A percentile compares a stretch with the other conserved stretches of the same genome.
phyloP scores from a whole-genome alignment of 2,797 vertebrate genomes.

The Pseudochromis fuscus region DNA sequence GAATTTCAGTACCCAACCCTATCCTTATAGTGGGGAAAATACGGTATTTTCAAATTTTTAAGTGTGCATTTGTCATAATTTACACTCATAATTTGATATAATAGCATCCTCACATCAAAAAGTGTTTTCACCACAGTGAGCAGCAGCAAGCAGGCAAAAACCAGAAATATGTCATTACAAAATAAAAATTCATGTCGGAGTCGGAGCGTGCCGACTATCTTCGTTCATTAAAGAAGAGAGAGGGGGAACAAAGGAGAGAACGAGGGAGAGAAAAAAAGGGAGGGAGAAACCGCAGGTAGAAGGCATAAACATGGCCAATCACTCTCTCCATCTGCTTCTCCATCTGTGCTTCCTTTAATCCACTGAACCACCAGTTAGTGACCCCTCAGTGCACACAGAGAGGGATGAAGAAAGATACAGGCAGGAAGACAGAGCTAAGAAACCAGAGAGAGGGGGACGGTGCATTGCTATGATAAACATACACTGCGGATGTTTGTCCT shows the following conservation, averaged over 20 bases:
- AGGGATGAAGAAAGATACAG: constrained; percentile 62
- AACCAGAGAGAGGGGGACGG: constrained; percentile 4
- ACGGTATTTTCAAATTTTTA: no score
- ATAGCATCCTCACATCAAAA: no score
- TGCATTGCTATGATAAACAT: constrained; percentile 53
- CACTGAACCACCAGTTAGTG: constrained; percentile 84
- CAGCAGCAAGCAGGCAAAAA: no score
- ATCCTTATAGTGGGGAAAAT: no score
- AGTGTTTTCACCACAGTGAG: no score
- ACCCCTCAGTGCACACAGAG: constrained; percentile 79
- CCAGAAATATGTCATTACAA: constrained; percentile 29
- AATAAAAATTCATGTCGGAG: constrained; percentile 54
- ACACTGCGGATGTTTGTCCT: constrained; percentile 59
- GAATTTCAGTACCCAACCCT: no score
- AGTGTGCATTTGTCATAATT: no score
- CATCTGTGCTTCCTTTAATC: constrained; percentile 88
- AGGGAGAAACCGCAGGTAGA: constrained; percentile 84
- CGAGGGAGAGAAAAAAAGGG: constrained; percentile 51
- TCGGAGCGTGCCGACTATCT: constrained; percentile 48
- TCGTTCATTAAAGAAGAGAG: constrained; percentile 70
- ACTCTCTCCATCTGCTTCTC: constrained; percentile 88
- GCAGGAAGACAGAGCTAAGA: constrained; percentile 1
- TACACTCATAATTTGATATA: constrained; percentile 1
- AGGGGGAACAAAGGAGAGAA: constrained; percentile 54
- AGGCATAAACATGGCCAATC: constrained; percentile 85